Percentiles rank a stretch among this genome's conserved stretches.
These are phyloP conservation scores for Syngnathus scovelli DNA, from an alignment of 2,113 vertebrate genomes.

Conservation along the genomic window DNA sequence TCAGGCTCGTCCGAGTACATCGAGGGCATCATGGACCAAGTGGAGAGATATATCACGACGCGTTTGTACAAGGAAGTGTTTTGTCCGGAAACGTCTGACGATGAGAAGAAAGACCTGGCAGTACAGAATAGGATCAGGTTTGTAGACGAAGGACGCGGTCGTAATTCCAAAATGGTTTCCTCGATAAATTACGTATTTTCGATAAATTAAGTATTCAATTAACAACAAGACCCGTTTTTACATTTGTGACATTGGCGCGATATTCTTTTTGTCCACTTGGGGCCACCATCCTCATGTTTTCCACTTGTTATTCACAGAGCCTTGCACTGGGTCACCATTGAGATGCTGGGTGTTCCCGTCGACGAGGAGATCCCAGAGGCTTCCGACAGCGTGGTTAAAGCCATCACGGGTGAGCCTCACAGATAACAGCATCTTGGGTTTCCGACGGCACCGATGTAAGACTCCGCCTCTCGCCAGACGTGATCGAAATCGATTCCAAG, in stretches of 20 bases:
- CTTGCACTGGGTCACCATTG: slow-evolving; percentile 92
- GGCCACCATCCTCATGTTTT: not conserved
- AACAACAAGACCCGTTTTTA: no score
- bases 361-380: slow-evolving; percentile 90
- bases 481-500: slow-evolving; percentile 94
- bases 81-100: slow-evolving; percentile 92
- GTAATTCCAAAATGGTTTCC: not conserved
- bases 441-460: no score
- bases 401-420: slow-evolving; percentile 82
- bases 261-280: not conserved
- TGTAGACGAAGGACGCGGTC: not conserved
- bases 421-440: no score
- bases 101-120: slow-evolving; percentile 91
- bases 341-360: slow-evolving; percentile 93
- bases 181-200: no score
- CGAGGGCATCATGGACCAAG: slow-evolving; percentile 89
- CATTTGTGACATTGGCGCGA: no score
- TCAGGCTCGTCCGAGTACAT: slow-evolving; percentile 83
- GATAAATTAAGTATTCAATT: no score
- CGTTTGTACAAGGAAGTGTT: slow-evolving; percentile 91
- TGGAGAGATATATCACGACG: slow-evolving; percentile 92
- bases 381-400: slow-evolving; percentile 91
- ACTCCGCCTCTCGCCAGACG: slow-evolving; percentile 64
- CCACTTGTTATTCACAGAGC: slow-evolving; percentile 64
- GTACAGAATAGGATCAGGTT: slow-evolving; percentile 93